Evolutionary conservation across 2,888 invertebrate genomes (phyloP), one percentile per base, ranked within the genome.

Genomic region (Bugulina stolonifera): DNA sequence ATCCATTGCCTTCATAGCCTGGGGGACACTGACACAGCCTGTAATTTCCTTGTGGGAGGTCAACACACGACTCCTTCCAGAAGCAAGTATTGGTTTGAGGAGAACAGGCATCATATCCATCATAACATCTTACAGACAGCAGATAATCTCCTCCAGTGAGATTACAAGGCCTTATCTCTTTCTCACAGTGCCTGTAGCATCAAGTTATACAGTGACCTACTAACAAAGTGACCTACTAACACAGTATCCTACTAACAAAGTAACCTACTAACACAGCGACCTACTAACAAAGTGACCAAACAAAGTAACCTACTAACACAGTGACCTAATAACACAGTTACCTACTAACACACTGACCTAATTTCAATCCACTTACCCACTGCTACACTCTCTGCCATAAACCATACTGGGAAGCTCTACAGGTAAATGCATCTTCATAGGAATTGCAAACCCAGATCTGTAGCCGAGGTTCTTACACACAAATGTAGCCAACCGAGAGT

Each of bases 1-100:
- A 18, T 32, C 64, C 64, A 14, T 64, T 32, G 27, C 64, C 64
- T 64, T 64, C 64, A n/a, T 64, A 64, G 64, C 64, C 64, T 29
- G 64, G 64, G 27, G 64, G 64, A 32, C 64, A 64, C 29, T 32
- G 5, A 34, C 64, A 64, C 27, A 32, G n/a, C 25, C 29, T 32
- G 25, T 64, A 27, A 5, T 64, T 5, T 3, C 32, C 5, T 32
- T 29, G 27, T 3, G 64, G 64, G 29, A 64, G 32, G 27, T 64
- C 64, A 29, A 64, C 34, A 27, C 64, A 64, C 27, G 64, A 64
- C 25, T 32, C 64, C 14, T 64, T 64, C 64, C 64, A 64, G 32
- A 64, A 64, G 64, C 64, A 64, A n/a, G 32, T 32, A n/a, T 64
- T 64, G 14, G 18, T 27, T 27, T 64, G 29, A 14, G 64, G 29